Conservation (phyloP, 2,888 invertebrate species). For the Diaperis boleti region DNA sequence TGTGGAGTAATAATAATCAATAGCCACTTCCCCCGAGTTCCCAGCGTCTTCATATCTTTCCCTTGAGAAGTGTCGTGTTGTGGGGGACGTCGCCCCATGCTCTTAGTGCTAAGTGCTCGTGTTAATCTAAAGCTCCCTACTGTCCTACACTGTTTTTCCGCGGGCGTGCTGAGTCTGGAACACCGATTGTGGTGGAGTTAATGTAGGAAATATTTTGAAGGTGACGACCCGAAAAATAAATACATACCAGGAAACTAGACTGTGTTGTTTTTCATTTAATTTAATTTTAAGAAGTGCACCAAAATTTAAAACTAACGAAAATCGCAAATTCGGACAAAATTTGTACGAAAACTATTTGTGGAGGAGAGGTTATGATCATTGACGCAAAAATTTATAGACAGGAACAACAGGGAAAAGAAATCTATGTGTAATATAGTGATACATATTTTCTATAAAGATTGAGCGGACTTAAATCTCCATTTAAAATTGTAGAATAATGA, state of each 20-base stretch:
- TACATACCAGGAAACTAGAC: neutral
- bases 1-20: slow-evolving; percentile 32
- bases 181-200: slow-evolving; percentile 35
- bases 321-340: no score
- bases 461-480: no score
- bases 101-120: slow-evolving; percentile 64
- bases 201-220: neutral
- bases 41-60: slow-evolving; percentile 20
- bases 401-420: no score
- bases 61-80: slow-evolving; percentile 43
- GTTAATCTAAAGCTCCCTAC: slow-evolving; percentile 57
- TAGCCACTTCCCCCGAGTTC: slow-evolving; percentile 32
- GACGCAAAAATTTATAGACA: no score
- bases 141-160: slow-evolving; percentile 58
- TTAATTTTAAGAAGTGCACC: no score
- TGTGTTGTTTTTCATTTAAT: no score
- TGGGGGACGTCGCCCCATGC: slow-evolving; percentile 52
- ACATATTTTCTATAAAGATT: no score
- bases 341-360: no score
- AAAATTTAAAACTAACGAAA: no score
- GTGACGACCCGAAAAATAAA: neutral
- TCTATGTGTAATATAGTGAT: no score
- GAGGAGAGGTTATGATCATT: no score
- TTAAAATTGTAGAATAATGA: no score
- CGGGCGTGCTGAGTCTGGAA: slow-evolving; percentile 49